Base-by-base conservation (phyloP, 64 coral and sea anemone species). In the Pocillopora damicornis region DNA sequence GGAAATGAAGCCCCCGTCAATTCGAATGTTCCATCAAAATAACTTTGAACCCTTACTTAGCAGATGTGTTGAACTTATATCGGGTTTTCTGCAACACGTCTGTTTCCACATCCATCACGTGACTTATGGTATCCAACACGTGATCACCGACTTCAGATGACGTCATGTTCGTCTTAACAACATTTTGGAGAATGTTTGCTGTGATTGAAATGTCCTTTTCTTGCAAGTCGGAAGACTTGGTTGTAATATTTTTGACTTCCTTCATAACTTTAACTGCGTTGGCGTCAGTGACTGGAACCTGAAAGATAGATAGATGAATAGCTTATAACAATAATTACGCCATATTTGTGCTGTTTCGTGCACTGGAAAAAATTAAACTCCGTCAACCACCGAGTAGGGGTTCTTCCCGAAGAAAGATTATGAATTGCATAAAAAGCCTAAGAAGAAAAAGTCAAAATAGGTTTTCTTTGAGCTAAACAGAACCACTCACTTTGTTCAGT, bases 171-270 rank as follows among this genome's bases (percentile, higher is more conserved):
- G 96, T 90, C 61, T 81, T 86, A 36, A 98, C 90, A 1, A 98
- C 90, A 23, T 98, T 98, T 9, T 95, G 77, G 5, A 98, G 79
- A 65, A 98, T 98, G 66, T 90, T 89, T 3, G 93, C 92, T 73
- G 96, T 98, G 7, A 90, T 76, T 56, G 91, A 83, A 22, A 99
- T 77, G 18, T 99, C 93, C 71, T 90, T 91, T 26, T 87, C 81
- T 20, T 73, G 22, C 7, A 99, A 60, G 15, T 90, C 81, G n/a
- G 74, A 79, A 36, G 90, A 66, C 34, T 87, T 86, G 0, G 96
- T 80, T 11, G 97, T 99, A 59, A 99, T 73, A 72, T 99, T 99
- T 38, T 92, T 88, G 0, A 99, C 93, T 68, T 94, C 88, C 79
- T 86, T 91, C 62, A 89, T 90, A 8, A 99, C 97, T 72, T 79